Conservation (phyloP, 37 sponge, comb jelly and placozoan genomes). For the Tethya wilhelma region DNA sequence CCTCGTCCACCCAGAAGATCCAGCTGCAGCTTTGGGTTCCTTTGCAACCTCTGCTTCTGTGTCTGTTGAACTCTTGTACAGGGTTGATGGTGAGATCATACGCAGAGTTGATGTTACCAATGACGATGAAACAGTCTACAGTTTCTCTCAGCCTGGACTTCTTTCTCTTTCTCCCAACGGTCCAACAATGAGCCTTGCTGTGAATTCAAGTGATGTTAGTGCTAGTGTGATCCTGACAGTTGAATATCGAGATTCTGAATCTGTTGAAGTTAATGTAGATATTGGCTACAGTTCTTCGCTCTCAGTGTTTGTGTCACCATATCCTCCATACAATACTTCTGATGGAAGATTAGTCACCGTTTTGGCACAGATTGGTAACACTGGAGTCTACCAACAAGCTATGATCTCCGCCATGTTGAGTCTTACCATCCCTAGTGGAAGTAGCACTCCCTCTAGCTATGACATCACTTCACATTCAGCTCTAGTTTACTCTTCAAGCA, state of each 20-base stretch:
- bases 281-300: constrained; percentile 26
- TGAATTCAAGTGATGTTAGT: not conserved
- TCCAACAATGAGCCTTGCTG: not conserved
- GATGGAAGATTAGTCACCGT: not conserved
- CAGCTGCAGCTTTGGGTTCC: constrained; percentile 16
- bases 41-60: constrained; percentile 9
- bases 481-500: no score
- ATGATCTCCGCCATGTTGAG: constrained; percentile 8
- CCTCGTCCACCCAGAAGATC: constrained; percentile 32
- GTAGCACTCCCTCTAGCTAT: not conserved
- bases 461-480: not conserved
- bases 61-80: constrained; percentile 26
- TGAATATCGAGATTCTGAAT: not conserved
- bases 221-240: not conserved
- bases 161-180: constrained; percentile 5
- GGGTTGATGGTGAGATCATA: not conserved
- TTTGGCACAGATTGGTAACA: constrained; percentile 37
- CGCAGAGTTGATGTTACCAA: constrained; percentile 25
- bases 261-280: not conserved
- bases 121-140: not conserved
- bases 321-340: constrained; percentile 64
- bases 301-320: constrained; percentile 22
- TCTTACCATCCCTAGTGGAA: constrained; percentile 1
- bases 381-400: constrained; percentile 36
- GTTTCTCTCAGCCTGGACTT: not conserved